These are phyloP conservation scores for Pangasius djambal DNA, from an alignment of 2,797 vertebrate genomes.

Conservation along the genomic window DNA sequence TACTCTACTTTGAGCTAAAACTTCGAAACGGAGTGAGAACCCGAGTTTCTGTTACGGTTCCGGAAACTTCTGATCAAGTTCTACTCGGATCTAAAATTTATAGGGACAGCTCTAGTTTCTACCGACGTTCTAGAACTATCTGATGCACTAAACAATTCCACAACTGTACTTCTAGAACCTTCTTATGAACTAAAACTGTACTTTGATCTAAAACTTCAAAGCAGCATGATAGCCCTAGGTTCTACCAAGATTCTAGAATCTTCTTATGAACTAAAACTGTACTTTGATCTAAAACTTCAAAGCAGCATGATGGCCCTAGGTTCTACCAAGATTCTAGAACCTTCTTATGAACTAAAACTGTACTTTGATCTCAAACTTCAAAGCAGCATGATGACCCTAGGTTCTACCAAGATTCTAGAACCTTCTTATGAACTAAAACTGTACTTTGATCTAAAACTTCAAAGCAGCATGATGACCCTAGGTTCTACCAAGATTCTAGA, in stretches of 20 bases:
- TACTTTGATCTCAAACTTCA: neutral
- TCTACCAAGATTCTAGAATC: neutral
- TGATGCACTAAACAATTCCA: too few species aligned
- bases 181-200: too few species aligned
- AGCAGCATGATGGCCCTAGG: neutral
- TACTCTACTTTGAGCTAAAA: neutral
- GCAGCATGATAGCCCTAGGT: too few species aligned
- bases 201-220: too few species aligned
- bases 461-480: neutral
- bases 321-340: neutral
- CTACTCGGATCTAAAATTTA: too few species aligned
- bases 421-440: neutral
- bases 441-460: neutral
- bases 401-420: neutral
- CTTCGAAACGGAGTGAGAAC: too few species aligned
- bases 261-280: neutral
- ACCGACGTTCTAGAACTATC: neutral
- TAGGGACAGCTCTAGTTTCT: neutral
- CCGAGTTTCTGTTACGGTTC: neutral
- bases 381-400: neutral
- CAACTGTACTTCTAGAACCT: too few species aligned
- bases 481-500: neutral
- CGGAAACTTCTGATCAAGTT: neutral
- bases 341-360: neutral
- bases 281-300: neutral